Conservation (phyloP, 2,888 invertebrate genomes). For the Diarsia brunnea region DNA sequence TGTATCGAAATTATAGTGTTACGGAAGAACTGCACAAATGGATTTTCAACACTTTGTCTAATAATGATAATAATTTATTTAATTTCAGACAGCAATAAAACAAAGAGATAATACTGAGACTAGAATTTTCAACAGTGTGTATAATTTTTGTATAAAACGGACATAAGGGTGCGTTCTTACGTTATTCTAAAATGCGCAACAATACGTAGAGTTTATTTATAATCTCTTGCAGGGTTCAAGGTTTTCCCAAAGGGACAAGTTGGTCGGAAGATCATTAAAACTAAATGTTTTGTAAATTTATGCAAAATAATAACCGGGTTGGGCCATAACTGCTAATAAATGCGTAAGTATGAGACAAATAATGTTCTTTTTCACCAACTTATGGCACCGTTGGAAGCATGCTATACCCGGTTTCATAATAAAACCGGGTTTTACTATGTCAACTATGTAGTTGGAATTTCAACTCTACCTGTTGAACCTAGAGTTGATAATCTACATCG, state of each 20-base stretch:
- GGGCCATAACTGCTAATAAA: background rate
- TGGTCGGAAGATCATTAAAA: slow-evolving; percentile 10
- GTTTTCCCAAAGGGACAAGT: slow-evolving; percentile 4
- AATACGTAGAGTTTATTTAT: slow-evolving; percentile 15
- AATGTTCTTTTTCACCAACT: background rate
- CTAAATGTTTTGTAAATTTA: slow-evolving; percentile 14
- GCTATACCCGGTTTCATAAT: too few relatives aligned
- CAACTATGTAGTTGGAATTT: background rate
- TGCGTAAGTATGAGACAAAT: background rate
- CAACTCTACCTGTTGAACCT: background rate
- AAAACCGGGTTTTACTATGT: too few relatives aligned
- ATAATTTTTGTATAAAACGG: background rate
- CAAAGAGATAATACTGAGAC: background rate
- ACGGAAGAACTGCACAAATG: background rate
- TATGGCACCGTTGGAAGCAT: background rate
- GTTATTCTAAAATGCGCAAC: slow-evolving; percentile 16
- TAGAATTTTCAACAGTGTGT: background rate
- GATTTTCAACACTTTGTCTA: background rate
- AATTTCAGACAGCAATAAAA: too few relatives aligned
- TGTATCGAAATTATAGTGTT: background rate
- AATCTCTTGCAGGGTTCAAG: slow-evolving; percentile 31
- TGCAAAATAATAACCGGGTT: slow-evolving; percentile 9
- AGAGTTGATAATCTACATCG: background rate
- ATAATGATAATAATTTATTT: too few relatives aligned
- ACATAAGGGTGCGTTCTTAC: background rate